Percentiles rank a stretch among this genome's conserved stretches.
phyloP scores from a whole-genome alignment of 2,888 invertebrate species.

The Flexamia atlantica region DNA sequence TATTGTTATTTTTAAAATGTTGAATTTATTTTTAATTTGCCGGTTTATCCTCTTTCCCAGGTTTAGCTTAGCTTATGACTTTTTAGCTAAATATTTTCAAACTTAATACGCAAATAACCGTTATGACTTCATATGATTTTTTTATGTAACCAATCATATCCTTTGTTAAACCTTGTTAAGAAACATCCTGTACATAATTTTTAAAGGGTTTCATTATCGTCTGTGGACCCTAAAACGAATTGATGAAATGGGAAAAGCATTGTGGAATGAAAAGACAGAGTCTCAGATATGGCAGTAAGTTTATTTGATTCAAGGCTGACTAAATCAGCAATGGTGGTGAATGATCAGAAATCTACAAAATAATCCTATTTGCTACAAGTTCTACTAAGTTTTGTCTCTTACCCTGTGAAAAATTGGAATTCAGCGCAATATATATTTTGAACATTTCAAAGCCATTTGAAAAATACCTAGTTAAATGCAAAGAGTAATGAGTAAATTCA shows the following conservation, averaged over 20 bases:
- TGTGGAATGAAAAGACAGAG: background rate
- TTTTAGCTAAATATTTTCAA: no score
- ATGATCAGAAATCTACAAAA: background rate
- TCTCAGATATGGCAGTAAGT: background rate
- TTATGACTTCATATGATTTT: no score
- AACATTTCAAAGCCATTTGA: background rate
- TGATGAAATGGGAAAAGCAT: no score
- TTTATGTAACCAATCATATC: no score
- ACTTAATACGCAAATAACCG: no score
- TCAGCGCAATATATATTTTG: background rate
- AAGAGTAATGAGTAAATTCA: background rate
- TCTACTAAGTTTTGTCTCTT: constrained; percentile 7
- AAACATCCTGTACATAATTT: no score
- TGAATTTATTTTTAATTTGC: background rate
- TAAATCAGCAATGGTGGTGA: background rate
- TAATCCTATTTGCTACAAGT: background rate
- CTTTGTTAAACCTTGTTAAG: no score
- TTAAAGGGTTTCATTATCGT: no score
- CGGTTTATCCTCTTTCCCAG: no score
- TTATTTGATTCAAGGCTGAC: constrained; percentile 9
- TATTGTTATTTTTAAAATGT: constrained; percentile 68
- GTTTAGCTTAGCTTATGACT: no score
- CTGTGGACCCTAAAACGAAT: no score
- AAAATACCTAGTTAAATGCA: background rate
- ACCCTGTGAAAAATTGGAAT: background rate